These are phyloP conservation scores for Philhelius pedissequus DNA, from an alignment of 2,888 invertebrate species.

Conservation along the genomic window DNA sequence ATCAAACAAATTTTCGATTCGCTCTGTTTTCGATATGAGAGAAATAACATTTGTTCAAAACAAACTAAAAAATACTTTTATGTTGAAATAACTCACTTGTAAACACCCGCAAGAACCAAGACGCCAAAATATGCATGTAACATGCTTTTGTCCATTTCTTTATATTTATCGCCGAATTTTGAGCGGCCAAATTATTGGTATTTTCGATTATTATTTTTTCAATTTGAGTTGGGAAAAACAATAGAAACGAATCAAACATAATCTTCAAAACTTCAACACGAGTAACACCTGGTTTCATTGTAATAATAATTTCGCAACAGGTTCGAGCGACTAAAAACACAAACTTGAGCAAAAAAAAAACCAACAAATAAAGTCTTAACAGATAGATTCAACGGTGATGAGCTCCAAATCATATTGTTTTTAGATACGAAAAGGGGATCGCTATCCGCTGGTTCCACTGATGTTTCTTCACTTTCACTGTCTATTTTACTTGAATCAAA, in stretches of 20 bases:
- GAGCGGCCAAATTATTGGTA: neutral
- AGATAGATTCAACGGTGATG: too few species aligned
- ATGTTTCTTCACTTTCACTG: too few species aligned
- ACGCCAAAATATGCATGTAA: slow-evolving; percentile 15
- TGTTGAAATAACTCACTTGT: slow-evolving; percentile 7
- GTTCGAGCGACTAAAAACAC: too few species aligned
- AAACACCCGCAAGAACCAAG: slow-evolving; percentile 23
- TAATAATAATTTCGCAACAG: too few species aligned
- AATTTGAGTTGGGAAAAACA: slow-evolving; percentile 15
- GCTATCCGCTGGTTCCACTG: too few species aligned
- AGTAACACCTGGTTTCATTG: neutral
- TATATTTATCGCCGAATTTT: slow-evolving; percentile 23
- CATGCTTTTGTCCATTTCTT: slow-evolving; percentile 11
- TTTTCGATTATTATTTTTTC: slow-evolving; percentile 12
- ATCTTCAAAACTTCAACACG: slow-evolving; percentile 6
- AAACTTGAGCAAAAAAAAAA: too few species aligned
- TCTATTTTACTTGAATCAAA: too few species aligned
- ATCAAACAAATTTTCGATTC: slow-evolving; percentile 17
- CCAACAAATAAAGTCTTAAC: too few species aligned
- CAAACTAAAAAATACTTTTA: neutral
- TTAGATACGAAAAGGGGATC: too few species aligned
- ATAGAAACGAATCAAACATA: slow-evolving; percentile 16
- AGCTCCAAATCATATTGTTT: too few species aligned
- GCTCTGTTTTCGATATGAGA: slow-evolving; percentile 8
- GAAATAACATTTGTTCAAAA: slow-evolving; percentile 3